Conservation (phyloP, 2,797 vertebrate genomes). For the Kryptopterus vitreolus region DNA sequence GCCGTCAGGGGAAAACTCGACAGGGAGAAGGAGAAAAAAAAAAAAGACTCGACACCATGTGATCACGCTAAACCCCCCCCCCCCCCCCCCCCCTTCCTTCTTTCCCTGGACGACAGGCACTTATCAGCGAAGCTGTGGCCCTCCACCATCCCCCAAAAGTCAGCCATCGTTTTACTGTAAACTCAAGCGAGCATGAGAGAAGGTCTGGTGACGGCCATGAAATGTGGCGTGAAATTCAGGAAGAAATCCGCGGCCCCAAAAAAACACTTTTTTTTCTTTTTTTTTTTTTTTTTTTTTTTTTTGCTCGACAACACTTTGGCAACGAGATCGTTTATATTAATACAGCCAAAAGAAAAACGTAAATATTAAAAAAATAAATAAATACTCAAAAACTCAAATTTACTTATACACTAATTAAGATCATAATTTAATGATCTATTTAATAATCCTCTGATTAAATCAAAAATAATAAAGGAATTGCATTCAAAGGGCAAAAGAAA, state of each 20-base stretch:
- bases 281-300: too few species aligned
- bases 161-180: conserved; percentile 64
- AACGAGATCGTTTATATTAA: too few species aligned
- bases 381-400: too few species aligned
- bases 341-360: too few species aligned
- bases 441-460: too few species aligned
- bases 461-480: too few species aligned
- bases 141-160: conserved; percentile 60
- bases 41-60: conserved; percentile 54
- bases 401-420: too few species aligned
- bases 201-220: conserved; percentile 74
- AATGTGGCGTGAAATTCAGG: conserved; percentile 73
- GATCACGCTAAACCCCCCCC: conserved; percentile 65
- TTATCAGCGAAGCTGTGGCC: conserved; percentile 65
- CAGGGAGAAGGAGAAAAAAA: too few species aligned
- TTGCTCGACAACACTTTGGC: too few species aligned
- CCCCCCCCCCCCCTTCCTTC: too few species aligned
- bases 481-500: background rate
- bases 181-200: conserved; percentile 81
- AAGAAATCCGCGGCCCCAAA: background rate
- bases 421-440: too few species aligned
- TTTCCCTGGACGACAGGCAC: conserved; percentile 67
- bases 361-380: background rate
- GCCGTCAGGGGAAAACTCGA: conserved; percentile 66
- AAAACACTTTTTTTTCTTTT: background rate